Evolutionary conservation across 1,140 invertebrate species (phyloP), one percentile per base, ranked within the genome.

Genomic region (Rhizoglyphus robini): DNA sequence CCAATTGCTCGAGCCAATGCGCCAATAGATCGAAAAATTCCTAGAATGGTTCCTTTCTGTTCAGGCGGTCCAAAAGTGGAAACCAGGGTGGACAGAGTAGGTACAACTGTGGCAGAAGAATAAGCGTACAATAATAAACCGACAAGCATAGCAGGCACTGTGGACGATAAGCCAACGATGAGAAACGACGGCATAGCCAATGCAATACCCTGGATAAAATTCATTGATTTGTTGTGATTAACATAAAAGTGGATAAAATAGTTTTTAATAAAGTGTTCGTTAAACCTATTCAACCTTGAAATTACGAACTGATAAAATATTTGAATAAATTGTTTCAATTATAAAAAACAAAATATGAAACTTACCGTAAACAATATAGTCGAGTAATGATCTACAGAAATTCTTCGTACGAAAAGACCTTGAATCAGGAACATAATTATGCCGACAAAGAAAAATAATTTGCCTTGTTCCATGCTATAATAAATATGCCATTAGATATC

Each of bases 371-470:
- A 78, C 1, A 87, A 87, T 48, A 84, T 84, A n/a, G 75, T 74
- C 73, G 86, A 83, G 59, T 88, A 90, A 73, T 83, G 83, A 30
- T 85, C 77, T n/a, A 81, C 76, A n/a, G 84, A 81, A 15, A 96
- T 79, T 65, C 85, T 81, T 65, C 95, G 79, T 0, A 92, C 87
- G 74, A 87, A 90, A 1, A 84, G 83, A 48, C 93, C 95, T 82
- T 99, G 96, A 51, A 98, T 81, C 41, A 88, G 67, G 29, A 91
- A 86, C 96, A 99, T 99, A 29, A 87, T 82, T 23, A 91, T 70
- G 75, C 95, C 96, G 69, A 95, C 90, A 38, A 85, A 86, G 69
- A 96, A 83, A 76, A 97, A 98, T 90, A 99, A 96, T 81, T 87
- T 91, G 5, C 94, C 96, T 79, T 99, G 95, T 74, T 97, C 87